Evolutionary conservation across 2,113 vertebrate genomes (phyloP).

Genomic region (Halichoeres trimaculatus): DNA sequence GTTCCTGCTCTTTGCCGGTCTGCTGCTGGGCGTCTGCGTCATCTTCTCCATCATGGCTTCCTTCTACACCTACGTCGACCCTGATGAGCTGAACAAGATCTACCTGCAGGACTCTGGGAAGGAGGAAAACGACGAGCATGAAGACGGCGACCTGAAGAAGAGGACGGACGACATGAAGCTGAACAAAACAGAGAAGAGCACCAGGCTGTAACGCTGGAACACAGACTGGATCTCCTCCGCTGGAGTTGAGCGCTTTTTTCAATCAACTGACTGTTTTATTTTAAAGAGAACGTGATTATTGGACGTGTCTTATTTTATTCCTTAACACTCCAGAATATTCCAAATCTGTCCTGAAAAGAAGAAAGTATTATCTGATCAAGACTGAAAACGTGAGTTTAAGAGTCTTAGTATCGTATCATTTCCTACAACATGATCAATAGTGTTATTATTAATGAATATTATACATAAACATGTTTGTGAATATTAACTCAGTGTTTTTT

Average conservation of each 20-base stretch:
- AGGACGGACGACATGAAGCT: not conserved
- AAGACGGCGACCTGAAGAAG: slow-evolving; percentile 44
- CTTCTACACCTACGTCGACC: slow-evolving; percentile 90
- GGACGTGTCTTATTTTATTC: not conserved
- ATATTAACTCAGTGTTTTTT: slow-evolving; percentile 19
- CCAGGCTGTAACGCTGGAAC: slow-evolving; percentile 81
- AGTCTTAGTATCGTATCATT: not conserved
- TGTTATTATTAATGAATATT: not conserved
- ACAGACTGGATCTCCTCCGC: no score
- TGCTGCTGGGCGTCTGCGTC: slow-evolving; percentile 90
- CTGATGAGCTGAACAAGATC: slow-evolving; percentile 78
- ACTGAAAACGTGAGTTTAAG: not conserved
- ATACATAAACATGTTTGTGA: slow-evolving; percentile 8
- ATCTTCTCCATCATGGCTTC: slow-evolving; percentile 95
- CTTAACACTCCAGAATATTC: not conserved
- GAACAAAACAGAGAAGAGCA: slow-evolving; percentile 67
- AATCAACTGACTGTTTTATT: no score
- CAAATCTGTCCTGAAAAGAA: not conserved
- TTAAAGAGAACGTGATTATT: not conserved
- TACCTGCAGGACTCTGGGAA: slow-evolving; percentile 62
- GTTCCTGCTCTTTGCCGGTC: slow-evolving; percentile 91
- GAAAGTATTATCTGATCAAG: slow-evolving; percentile 9
- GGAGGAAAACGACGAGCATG: slow-evolving; percentile 56
- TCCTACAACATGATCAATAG: slow-evolving; percentile 16
- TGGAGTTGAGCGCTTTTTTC: no score